A percentile compares a stretch with the other conserved stretches of the same genome.
phyloP scores from a whole-genome alignment of 2,888 invertebrate genomes.

The Lycophotia porphyrea region DNA sequence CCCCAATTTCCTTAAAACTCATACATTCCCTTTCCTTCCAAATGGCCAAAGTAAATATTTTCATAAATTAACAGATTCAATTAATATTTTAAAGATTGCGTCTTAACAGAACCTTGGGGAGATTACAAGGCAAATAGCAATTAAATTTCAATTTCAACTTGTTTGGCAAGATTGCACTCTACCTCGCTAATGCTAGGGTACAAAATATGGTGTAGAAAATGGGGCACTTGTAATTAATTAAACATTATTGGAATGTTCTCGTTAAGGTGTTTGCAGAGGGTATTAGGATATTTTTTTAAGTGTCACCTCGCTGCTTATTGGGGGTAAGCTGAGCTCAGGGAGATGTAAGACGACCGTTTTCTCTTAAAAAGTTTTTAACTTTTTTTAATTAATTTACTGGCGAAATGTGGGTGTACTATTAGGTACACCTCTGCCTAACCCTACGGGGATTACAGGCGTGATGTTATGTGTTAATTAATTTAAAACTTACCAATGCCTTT shows the following conservation, averaged over 20 bases:
- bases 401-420: too few relatives aligned
- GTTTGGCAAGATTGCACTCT: slow-evolving; percentile 45
- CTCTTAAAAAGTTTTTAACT: background rate
- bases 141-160: slow-evolving; percentile 62
- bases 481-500: background rate
- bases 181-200: slow-evolving; percentile 30
- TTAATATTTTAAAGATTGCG: slow-evolving; percentile 59
- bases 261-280: slow-evolving; percentile 49
- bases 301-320: slow-evolving; percentile 32
- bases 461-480: too few relatives aligned
- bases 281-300: slow-evolving; percentile 44
- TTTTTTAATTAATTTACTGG: too few relatives aligned
- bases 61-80: slow-evolving; percentile 57
- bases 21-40: slow-evolving; percentile 9
- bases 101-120: slow-evolving; percentile 39
- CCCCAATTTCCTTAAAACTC: slow-evolving; percentile 4
- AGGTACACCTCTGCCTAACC: too few relatives aligned
- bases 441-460: too few relatives aligned
- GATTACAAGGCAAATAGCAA: slow-evolving; percentile 65
- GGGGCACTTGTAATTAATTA: slow-evolving; percentile 57
- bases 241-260: slow-evolving; percentile 58
- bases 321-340: background rate
- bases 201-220: slow-evolving; percentile 32
- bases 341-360: background rate
- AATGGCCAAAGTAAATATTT: slow-evolving; percentile 48